Evolutionary conservation across 1,140 invertebrate species (phyloP).

Genomic region (Platyscapa corneri): DNA sequence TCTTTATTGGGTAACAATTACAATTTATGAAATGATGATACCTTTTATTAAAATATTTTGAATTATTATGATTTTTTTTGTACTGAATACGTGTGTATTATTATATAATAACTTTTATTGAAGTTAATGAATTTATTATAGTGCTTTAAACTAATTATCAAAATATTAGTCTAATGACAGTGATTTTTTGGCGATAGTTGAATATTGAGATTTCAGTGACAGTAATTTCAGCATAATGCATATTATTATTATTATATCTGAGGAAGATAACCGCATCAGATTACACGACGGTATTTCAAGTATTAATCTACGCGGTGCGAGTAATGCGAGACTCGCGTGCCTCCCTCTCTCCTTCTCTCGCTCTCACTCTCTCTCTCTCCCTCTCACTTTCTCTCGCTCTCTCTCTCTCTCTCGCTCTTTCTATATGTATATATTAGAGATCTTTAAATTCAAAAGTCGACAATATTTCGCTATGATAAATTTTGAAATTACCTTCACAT

Average conservation of each 20-base stretch:
- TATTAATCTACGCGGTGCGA: conserved; percentile 28
- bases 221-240: background rate
- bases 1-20: too few relatives aligned
- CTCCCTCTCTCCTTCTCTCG: background rate
- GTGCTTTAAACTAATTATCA: background rate
- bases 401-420: background rate
- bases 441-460: background rate
- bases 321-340: conserved; percentile 39
- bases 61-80: background rate
- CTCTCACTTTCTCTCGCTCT: background rate
- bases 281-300: conserved; percentile 28
- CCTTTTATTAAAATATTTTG: background rate
- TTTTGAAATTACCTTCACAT: conserved; percentile 35
- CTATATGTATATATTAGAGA: too few relatives aligned
- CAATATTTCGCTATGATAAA: conserved; percentile 23
- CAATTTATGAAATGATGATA: background rate
- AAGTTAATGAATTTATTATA: background rate
- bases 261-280: conserved; percentile 15
- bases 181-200: background rate
- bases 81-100: background rate
- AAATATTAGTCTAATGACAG: background rate
- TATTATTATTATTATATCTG: background rate
- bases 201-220: background rate
- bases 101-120: background rate
- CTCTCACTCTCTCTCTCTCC: background rate